Evolutionary conservation across 1,140 invertebrate species (phyloP).

Genomic region (Tetramorium parvispinum): DNA sequence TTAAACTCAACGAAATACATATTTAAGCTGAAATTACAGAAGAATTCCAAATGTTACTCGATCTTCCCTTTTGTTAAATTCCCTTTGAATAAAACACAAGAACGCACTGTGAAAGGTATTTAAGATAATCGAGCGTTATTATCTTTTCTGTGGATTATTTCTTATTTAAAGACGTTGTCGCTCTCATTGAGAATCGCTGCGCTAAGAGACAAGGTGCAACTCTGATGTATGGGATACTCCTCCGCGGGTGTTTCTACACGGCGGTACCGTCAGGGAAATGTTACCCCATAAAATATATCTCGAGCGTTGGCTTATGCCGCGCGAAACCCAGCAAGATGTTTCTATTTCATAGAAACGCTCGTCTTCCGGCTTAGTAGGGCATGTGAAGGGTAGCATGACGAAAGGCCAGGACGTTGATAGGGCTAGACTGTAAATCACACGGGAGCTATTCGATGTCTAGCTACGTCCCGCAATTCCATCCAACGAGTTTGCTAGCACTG

Average conservation of each 20-base stretch:
- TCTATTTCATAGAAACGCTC: constrained; percentile 80
- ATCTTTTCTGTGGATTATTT: neutral
- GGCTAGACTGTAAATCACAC: constrained; percentile 76
- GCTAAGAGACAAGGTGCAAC: constrained; percentile 60
- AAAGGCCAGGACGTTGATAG: constrained; percentile 77
- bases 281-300: constrained; percentile 84
- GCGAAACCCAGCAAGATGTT: constrained; percentile 79
- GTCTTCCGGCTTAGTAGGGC: constrained; percentile 59
- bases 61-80: neutral
- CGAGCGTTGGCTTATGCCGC: constrained; percentile 77
- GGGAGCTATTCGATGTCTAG: constrained; percentile 66
- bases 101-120: too few species aligned
- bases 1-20: neutral
- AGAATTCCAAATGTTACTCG: neutral
- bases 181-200: constrained; percentile 50
- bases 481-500: constrained; percentile 39
- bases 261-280: constrained; percentile 80
- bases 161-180: neutral
- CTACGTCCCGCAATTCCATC: constrained; percentile 51
- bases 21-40: neutral
- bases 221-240: constrained; percentile 77
- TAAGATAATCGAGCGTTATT: neutral
- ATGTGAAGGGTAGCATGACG: constrained; percentile 50
- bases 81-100: neutral
- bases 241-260: constrained; percentile 74